Conservation (phyloP, 1,140 invertebrate species). For the Drosophila pandora region DNA sequence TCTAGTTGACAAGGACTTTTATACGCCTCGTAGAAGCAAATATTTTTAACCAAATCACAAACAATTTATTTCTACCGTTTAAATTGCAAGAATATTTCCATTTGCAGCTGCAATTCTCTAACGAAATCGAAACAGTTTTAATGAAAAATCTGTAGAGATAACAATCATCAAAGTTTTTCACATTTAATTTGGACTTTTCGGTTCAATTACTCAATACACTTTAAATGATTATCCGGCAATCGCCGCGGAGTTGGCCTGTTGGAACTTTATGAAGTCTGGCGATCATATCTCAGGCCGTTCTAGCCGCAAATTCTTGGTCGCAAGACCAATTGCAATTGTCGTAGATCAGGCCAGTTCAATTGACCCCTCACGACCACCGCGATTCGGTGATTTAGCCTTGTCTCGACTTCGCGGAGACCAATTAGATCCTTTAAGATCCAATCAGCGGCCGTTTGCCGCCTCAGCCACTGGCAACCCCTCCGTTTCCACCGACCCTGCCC, state of each 20-base stretch:
- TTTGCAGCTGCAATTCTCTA: background rate
- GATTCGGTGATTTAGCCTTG: slow-evolving; percentile 50
- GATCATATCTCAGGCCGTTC: slow-evolving; percentile 40
- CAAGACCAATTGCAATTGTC: slow-evolving; percentile 41
- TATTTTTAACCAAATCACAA: background rate
- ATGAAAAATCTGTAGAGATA: background rate
- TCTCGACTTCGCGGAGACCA: slow-evolving; percentile 49
- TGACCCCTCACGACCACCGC: slow-evolving; percentile 50
- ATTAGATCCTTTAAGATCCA: slow-evolving; percentile 72
- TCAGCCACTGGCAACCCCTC: slow-evolving; percentile 10
- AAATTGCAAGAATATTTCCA: background rate
- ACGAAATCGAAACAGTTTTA: slow-evolving; percentile 5
- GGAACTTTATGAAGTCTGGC: slow-evolving; percentile 35
- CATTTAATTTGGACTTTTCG: slow-evolving; percentile 43
- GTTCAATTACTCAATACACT: slow-evolving; percentile 48
- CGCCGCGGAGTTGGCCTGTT: slow-evolving; percentile 15
- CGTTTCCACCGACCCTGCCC: background rate
- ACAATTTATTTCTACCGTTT: no score
- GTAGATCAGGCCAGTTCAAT: slow-evolving; percentile 39
- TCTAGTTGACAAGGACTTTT: background rate
- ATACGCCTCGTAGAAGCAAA: background rate
- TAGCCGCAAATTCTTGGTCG: slow-evolving; percentile 11
- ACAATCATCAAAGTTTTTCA: slow-evolving; percentile 18
- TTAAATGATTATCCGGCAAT: slow-evolving; percentile 43
- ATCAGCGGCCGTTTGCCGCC: slow-evolving; percentile 53